Conservation (phyloP, 2,113 vertebrate genomes). For the Leucopsar rothschildi region DNA sequence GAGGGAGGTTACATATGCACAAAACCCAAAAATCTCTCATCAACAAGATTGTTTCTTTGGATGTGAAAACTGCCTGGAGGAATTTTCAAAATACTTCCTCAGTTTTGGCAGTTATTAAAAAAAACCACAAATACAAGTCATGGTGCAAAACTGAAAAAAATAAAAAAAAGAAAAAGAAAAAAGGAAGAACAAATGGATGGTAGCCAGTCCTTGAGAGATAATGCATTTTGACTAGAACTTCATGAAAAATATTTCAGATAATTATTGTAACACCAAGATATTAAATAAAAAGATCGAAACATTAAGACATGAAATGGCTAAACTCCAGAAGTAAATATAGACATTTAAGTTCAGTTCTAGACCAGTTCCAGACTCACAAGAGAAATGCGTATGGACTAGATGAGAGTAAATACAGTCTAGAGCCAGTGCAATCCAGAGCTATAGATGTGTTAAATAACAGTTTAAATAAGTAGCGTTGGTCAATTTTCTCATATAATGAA, state of each 20-base stretch:
- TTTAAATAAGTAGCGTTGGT: neutral
- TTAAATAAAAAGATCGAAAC: neutral
- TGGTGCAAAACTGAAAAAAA: neutral
- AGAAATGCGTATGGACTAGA: neutral
- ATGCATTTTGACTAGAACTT: neutral
- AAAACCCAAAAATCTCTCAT: neutral
- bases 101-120: neutral
- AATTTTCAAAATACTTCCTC: neutral
- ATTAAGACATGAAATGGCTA: neutral
- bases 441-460: neutral
- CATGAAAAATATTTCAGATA: neutral
- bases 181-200: neutral
- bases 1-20: neutral
- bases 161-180: neutral
- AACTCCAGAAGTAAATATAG: neutral
- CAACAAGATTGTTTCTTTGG: neutral
- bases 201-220: neutral
- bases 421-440: neutral
- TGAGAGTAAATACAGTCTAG: neutral
- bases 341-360: neutral
- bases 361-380: neutral
- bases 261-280: neutral
- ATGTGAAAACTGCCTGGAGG: neutral
- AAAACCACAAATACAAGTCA: neutral
- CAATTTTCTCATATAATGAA: neutral